Evolutionary conservation across 2,797 vertebrate species (phyloP), one percentile per base, ranked within the genome.

Genomic region (Pseudochaenichthys georgianus): DNA sequence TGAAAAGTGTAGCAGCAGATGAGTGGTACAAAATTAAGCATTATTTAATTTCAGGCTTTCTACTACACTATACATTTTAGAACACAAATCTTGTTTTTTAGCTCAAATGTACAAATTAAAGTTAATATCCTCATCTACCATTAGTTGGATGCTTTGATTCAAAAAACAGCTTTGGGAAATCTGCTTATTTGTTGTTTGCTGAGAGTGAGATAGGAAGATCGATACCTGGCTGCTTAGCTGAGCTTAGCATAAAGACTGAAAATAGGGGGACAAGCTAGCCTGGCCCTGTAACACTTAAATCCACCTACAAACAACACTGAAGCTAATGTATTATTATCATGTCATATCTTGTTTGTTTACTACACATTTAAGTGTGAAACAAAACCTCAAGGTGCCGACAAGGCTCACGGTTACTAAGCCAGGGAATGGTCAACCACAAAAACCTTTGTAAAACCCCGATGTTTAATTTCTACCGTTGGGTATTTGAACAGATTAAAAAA

Each of bases 211-310:
- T 52, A 5, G 64, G 1, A 9, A 38, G 34, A 7, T 38, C 34
- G 34, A 38, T 38, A 38, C 8, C 15, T 9, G 19, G 47, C 46
- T 38, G 5, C 7, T 47, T 65, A 50, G 43, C 6, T 47, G 65
- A 54, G 43, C 51, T 48, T 61, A 45, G 28, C 53, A 59, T 73
- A 31, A 54, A 42, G 3, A 34, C 21, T 51, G n/a, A 21, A 31
- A 42, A 31, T 5, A 13, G 3, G 17, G 4, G 21, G n/a, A 19
- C 61, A 62, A 46, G 42, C 9, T 34, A 34, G 31, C 34, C 12
- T 42, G 11, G 19, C 3, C 17, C 47, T 13, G 31, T 9, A 0
- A 38, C 1, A 13, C 23, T 42, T 15, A 23, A 13, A 60, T 45
- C 5, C 38, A 46, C 54, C 23, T 12, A 41, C 12, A 0, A 54